phyloP scores from a whole-genome alignment of 2,888 invertebrate species.

The Caenorhabditis sp. region DNA sequence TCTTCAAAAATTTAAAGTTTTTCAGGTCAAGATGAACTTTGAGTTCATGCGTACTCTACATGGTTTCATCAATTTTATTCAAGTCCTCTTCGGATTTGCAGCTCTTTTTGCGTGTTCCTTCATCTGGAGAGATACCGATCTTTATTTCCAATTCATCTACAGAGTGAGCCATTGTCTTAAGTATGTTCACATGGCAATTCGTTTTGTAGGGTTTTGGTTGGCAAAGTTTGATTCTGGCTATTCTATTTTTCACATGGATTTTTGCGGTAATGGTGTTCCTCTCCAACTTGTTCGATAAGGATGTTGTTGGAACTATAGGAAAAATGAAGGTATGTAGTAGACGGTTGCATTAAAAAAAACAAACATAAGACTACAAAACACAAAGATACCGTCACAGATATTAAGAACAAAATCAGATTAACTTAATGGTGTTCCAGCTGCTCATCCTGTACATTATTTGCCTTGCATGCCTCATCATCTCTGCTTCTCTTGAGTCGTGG shows the following conservation, averaged over 20 bases:
- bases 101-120: conserved; percentile 75
- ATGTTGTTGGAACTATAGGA: conserved; percentile 71
- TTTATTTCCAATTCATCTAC: conserved; percentile 73
- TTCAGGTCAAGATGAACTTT: conserved; percentile 65
- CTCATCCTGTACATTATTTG: conserved; percentile 70
- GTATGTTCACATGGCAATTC: too few relatives aligned
- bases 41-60: conserved; percentile 71
- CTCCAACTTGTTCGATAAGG: conserved; percentile 68
- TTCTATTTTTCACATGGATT: conserved; percentile 73
- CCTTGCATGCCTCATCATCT: conserved; percentile 63
- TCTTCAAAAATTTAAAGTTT: neutral
- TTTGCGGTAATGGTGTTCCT: conserved; percentile 69
- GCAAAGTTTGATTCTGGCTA: conserved; percentile 70
- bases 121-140: conserved; percentile 71
- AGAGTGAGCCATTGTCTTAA: too few relatives aligned
- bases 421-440: conserved; percentile 66
- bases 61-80: conserved; percentile 71
- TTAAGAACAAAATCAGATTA: too few relatives aligned
- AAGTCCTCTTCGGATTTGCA: conserved; percentile 71
- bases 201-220: conserved; percentile 69
- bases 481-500: conserved; percentile 71
- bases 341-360: too few relatives aligned
- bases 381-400: too few relatives aligned
- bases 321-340: conserved; percentile 66
- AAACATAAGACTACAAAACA: too few relatives aligned